Conservation (phyloP, 2,797 vertebrate genomes). For the Calcarius lapponicus region DNA sequence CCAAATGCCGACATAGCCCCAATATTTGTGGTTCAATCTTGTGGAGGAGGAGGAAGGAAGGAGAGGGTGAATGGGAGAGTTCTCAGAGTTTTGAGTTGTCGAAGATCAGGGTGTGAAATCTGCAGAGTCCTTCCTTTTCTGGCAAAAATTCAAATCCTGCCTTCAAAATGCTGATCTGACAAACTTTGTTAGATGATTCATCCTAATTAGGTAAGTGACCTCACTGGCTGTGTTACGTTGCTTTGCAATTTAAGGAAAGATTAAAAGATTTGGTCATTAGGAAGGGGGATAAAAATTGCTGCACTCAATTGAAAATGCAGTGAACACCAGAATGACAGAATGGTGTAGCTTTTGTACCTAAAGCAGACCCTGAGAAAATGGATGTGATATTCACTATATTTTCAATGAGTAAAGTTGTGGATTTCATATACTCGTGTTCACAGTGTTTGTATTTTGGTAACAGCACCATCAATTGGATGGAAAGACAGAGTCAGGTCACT, state of each 20-base stretch:
- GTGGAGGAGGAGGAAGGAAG: accelerated
- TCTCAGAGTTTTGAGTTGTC: neutral
- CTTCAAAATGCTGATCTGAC: conserved; percentile 1
- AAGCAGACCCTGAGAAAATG: neutral
- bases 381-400: neutral
- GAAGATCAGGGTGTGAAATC: neutral
- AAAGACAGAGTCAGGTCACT: neutral
- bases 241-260: neutral
- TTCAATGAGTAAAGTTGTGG: neutral
- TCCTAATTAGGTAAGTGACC: conserved; percentile 7
- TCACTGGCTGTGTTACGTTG: neutral
- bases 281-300: neutral
- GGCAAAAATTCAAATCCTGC: neutral
- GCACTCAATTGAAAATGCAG: neutral
- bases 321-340: neutral
- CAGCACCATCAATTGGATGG: neutral
- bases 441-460: neutral
- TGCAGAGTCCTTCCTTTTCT: neutral
- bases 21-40: neutral
- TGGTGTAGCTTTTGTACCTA: neutral
- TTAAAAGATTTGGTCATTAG: neutral
- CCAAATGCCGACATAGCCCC: neutral
- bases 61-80: neutral
- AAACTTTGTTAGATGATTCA: neutral
- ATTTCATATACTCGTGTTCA: neutral